Conservation (phyloP, 2,113 vertebrate genomes). For the Salminus brasiliensis region DNA sequence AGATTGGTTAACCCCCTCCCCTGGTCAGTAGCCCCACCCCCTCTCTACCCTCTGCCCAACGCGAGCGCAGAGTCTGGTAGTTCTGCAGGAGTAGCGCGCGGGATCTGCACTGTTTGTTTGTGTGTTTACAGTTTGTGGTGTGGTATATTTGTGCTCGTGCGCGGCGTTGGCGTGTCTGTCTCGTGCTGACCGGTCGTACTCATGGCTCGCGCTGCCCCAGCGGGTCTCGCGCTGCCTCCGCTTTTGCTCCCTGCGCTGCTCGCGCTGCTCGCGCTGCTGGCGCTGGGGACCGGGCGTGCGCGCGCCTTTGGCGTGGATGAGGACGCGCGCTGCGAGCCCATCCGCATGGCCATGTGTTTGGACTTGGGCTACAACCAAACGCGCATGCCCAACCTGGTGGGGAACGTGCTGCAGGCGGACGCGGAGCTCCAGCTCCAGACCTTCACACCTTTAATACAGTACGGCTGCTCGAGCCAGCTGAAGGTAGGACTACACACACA, state of each 20-base stretch:
- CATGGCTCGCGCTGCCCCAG: too few relatives aligned
- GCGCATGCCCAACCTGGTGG: conserved; percentile 97
- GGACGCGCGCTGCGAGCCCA: conserved; percentile 93
- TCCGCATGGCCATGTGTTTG: conserved; percentile 98
- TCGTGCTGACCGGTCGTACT: too few relatives aligned
- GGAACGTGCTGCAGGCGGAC: conserved; percentile 94
- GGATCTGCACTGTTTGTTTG: too few relatives aligned
- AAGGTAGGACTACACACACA: conserved; percentile 74
- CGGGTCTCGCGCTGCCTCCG: too few relatives aligned
- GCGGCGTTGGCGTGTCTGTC: too few relatives aligned
- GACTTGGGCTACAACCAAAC: conserved; percentile 98
- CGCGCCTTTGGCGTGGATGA: conserved; percentile 88
- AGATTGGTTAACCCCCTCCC: too few relatives aligned
- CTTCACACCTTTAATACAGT: conserved; percentile 97
- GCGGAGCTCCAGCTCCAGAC: conserved; percentile 96
- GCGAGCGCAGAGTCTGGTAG: too few relatives aligned
- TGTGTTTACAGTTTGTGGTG: too few relatives aligned
- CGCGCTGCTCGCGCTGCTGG: conserved; percentile 55
- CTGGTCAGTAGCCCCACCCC: too few relatives aligned
- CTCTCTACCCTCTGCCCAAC: too few relatives aligned
- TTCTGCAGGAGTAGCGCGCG: too few relatives aligned
- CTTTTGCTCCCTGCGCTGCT: background rate
- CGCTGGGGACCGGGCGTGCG: conserved; percentile 53
- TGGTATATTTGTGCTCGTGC: too few relatives aligned
- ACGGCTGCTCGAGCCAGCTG: conserved; percentile 96